Percentiles rank a stretch among this genome's conserved stretches.
These are phyloP conservation scores for Hesperophylax magnus DNA, from an alignment of 1,140 invertebrate genomes.

Conservation along the genomic window DNA sequence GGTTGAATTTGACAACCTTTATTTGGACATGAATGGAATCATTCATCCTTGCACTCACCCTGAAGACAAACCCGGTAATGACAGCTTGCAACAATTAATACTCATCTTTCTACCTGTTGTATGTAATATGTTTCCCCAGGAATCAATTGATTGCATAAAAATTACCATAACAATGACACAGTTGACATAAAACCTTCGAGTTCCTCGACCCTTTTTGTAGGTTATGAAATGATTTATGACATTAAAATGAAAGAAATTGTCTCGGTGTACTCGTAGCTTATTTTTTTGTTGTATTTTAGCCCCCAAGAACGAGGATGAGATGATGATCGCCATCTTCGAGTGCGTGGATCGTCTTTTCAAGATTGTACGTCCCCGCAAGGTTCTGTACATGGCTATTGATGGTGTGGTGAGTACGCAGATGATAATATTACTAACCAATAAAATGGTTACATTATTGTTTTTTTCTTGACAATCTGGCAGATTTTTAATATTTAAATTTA, in stretches of 20 bases:
- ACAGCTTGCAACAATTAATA: too few species aligned
- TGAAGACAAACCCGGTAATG: slow-evolving; percentile 81
- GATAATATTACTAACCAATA: too few species aligned
- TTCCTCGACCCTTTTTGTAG: too few species aligned
- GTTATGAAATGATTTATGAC: neutral
- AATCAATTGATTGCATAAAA: too few species aligned
- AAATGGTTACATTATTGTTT: too few species aligned
- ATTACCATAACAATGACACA: too few species aligned
- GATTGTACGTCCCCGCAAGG: slow-evolving; percentile 94
- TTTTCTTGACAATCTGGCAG: too few species aligned
- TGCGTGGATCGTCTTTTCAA: slow-evolving; percentile 97
- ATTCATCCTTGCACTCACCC: slow-evolving; percentile 99
- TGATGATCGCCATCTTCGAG: slow-evolving; percentile 99
- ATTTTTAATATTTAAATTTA: too few species aligned
- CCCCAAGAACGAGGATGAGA: slow-evolving; percentile 99
- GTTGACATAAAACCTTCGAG: too few species aligned
- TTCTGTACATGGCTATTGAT: slow-evolving; percentile 99
- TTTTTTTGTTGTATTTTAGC: slow-evolving; percentile 68
- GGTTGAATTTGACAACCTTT: slow-evolving; percentile 98
- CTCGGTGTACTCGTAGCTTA: neutral
- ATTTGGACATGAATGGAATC: slow-evolving; percentile 99
- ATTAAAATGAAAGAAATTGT: neutral
- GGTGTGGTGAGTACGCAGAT: slow-evolving; percentile 81
- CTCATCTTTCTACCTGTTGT: too few species aligned
- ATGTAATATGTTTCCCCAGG: too few species aligned